These are phyloP conservation scores for Drosophila santomea DNA, from an alignment of 1,140 invertebrate genomes.

Conservation along the genomic window DNA sequence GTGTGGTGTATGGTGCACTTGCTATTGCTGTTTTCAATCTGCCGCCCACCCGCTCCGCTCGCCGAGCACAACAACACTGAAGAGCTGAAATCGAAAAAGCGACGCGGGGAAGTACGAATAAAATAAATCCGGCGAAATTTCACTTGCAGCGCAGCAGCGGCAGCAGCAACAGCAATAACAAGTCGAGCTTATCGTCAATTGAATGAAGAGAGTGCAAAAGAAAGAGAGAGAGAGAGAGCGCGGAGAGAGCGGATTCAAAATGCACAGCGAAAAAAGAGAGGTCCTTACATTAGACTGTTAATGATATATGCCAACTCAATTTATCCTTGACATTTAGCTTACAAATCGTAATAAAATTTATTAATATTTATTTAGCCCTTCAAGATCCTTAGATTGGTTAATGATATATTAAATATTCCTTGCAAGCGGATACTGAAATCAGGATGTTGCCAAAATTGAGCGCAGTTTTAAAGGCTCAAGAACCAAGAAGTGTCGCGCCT, in stretches of 20 bases:
- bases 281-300: background rate
- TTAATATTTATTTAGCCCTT: too few species aligned
- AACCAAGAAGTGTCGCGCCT: too few species aligned
- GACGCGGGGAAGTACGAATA: slow-evolving; percentile 16
- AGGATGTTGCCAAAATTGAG: too few species aligned
- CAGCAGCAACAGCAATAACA: slow-evolving; percentile 1
- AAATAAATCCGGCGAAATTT: slow-evolving; percentile 38
- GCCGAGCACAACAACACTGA: slow-evolving; percentile 32
- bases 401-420: too few species aligned
- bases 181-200: slow-evolving; percentile 36
- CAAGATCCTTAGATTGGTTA: too few species aligned
- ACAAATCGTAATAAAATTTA: too few species aligned
- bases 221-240: slow-evolving; percentile 1
- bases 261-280: background rate
- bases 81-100: slow-evolving; percentile 19
- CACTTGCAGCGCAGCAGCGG: slow-evolving; percentile 33
- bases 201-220: background rate
- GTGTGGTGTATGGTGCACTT: background rate
- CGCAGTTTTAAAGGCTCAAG: background rate
- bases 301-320: background rate
- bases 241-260: background rate
- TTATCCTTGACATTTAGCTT: background rate
- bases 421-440: too few species aligned
- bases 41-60: slow-evolving; percentile 18
- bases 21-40: background rate